These are phyloP conservation scores for Listronotus oregonensis DNA, from an alignment of 1,140 invertebrate genomes.

Conservation along the genomic window DNA sequence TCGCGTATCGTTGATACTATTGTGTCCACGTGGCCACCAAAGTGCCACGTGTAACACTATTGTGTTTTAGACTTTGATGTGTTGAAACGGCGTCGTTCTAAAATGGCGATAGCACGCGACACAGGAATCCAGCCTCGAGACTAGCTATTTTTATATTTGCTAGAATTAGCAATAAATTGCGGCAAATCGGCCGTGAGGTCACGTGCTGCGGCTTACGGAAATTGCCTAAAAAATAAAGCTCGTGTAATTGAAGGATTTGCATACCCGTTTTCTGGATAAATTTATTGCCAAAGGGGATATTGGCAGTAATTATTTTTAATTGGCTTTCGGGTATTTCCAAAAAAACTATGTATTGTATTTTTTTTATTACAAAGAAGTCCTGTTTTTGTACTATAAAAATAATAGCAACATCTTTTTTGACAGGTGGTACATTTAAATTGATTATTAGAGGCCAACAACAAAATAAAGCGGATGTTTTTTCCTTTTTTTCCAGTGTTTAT, in stretches of 20 bases:
- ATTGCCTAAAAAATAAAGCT: constrained; percentile 27
- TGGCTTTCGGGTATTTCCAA: no score
- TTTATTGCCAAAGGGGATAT: constrained; percentile 1
- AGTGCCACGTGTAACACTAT: constrained; percentile 45
- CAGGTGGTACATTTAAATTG: no score
- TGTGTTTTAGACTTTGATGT: constrained; percentile 47
- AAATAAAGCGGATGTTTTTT: no score
- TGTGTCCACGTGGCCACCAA: constrained; percentile 49
- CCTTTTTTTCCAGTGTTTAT: no score
- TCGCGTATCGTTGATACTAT: constrained; percentile 49
- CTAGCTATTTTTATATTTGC: constrained; percentile 49
- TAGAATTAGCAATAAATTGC: constrained; percentile 52
- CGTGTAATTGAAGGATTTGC: constrained; percentile 40
- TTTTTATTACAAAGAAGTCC: no score
- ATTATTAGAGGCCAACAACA: no score
- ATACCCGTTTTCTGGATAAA: constrained; percentile 26
- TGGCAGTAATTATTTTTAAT: not conserved
- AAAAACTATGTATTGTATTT: no score
- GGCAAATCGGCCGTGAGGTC: constrained; percentile 48
- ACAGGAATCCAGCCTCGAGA: constrained; percentile 22
- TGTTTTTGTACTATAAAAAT: no score
- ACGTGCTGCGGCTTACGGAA: constrained; percentile 49
- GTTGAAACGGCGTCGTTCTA: constrained; percentile 43
- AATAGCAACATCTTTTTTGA: no score
- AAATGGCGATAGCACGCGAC: constrained; percentile 34